Evolutionary conservation across 2,888 invertebrate genomes (phyloP).

Genomic region (Zeuzera pyrina): DNA sequence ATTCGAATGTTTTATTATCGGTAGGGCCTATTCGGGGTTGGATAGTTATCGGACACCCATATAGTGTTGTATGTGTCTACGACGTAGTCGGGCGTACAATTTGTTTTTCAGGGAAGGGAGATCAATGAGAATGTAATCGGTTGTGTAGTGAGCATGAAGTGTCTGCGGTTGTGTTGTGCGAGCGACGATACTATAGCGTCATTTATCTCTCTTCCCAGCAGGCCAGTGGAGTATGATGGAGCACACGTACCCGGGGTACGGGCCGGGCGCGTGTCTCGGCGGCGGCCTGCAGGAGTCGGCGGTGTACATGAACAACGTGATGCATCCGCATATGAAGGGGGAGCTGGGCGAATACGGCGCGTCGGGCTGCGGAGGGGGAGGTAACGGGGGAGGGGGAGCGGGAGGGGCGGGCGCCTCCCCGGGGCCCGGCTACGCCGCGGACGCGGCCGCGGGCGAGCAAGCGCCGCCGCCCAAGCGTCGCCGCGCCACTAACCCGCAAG

Average conservation of each 20-base stretch:
- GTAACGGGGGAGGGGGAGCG: slow-evolving; percentile 43
- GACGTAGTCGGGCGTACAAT: too few relatives aligned
- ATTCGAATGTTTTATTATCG: too few relatives aligned
- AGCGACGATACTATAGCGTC: slow-evolving; percentile 17
- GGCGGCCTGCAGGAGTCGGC: slow-evolving; percentile 71
- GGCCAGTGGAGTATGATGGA: slow-evolving; percentile 90
- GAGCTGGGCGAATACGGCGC: slow-evolving; percentile 52
- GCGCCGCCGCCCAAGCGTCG: slow-evolving; percentile 64
- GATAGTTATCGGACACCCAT: too few relatives aligned
- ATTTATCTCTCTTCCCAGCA: slow-evolving; percentile 81
- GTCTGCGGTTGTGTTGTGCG: background rate
- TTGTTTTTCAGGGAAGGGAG: slow-evolving; percentile 72
- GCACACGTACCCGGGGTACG: slow-evolving; percentile 84
- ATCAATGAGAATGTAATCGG: slow-evolving; percentile 45
- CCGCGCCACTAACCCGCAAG: slow-evolving; percentile 83
- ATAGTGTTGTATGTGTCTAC: too few relatives aligned
- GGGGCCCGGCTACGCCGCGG: slow-evolving; percentile 45
- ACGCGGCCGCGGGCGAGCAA: slow-evolving; percentile 27
- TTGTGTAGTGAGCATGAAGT: background rate
- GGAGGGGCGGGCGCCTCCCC: slow-evolving; percentile 53
- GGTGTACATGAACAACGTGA: slow-evolving; percentile 71
- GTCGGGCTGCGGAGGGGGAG: slow-evolving; percentile 41
- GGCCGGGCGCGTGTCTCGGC: slow-evolving; percentile 77
- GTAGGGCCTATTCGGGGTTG: too few relatives aligned
- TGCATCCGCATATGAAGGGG: slow-evolving; percentile 49